phyloP scores from a whole-genome alignment of 2,797 vertebrate genomes.

The Sciaenops ocellatus region DNA sequence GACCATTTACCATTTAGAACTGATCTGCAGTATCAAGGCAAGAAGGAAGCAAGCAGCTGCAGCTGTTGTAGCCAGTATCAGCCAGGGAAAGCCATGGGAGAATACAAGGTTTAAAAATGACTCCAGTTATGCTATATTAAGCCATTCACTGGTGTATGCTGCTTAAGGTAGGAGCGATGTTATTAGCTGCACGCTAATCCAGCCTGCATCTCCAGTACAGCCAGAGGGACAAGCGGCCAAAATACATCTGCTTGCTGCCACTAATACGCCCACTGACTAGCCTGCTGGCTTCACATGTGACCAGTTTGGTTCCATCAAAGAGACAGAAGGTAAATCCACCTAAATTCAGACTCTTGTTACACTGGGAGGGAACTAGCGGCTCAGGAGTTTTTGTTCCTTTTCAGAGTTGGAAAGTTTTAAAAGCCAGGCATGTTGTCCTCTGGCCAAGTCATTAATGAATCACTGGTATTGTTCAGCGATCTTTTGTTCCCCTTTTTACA shows the following conservation, averaged over 20 bases:
- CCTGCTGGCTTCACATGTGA: neutral
- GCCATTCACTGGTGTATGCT: slow-evolving; percentile 21
- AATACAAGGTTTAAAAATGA: neutral
- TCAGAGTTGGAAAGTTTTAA: neutral
- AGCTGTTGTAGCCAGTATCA: neutral
- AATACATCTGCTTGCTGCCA: slow-evolving; percentile 8
- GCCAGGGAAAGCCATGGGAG: neutral
- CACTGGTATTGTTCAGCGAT: neutral
- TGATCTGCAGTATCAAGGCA: neutral
- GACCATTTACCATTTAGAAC: neutral
- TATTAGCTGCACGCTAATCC: slow-evolving; percentile 36
- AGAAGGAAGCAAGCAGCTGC: neutral
- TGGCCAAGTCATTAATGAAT: slow-evolving; percentile 8
- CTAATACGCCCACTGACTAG: slow-evolving; percentile 22
- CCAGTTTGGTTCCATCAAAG: neutral
- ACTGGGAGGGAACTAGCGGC: neutral
- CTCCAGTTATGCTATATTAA: neutral
- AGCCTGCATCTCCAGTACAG: slow-evolving; percentile 20
- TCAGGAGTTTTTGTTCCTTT: neutral
- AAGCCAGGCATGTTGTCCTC: neutral
- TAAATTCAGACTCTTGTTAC: slow-evolving; percentile 3
- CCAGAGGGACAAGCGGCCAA: slow-evolving; percentile 5
- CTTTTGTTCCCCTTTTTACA: neutral
- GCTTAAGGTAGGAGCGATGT: slow-evolving; percentile 9
- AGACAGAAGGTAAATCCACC: slow-evolving; percentile 1